Base-by-base conservation (phyloP, 2,888 invertebrate species). In the Bombylius discolor region DNA sequence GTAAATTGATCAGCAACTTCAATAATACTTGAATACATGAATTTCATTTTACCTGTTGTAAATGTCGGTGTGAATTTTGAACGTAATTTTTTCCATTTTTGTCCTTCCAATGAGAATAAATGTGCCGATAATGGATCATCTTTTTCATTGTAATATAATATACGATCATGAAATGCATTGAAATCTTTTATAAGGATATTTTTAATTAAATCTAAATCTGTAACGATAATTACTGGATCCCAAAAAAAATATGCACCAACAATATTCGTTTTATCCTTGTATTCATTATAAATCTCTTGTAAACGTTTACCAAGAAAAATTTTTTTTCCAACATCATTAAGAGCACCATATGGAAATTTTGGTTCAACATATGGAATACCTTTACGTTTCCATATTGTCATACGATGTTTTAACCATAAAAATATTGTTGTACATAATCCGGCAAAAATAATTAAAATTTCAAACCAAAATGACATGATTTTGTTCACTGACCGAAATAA, bases 1-100 rank as follows among this genome's bases (percentile, higher is more conserved):
- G 65, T 62, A 49, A 70, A 67, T 1, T 64, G 60, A 5, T 69
- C 59, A 0, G 67, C 68, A 42, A 75, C 73, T 7, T 68, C 61
- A 4, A 68, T 64, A 13, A 77, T 65, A 0, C 68, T 68, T n/a
- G 69, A 67, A 61, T 74, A 71, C 76, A 78, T 76, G 45, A 67
- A 68, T 56, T 73, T 77, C 69, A 79, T 76, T 65, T 77, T 78
- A 6, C 76, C 73, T 0, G 76, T 73, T 5, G 77, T 75, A 62
- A 79, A 79, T 0, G 77, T 75, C 1, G 78, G 75, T 4, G 76
- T 73, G 51, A 78, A 56, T 47, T 77, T 75, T 0, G 66, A 62
- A 36, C 79, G 66, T 59, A 78, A 66, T 32, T 68, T 66, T 53
- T 71, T 75, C 79, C 79, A 79, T 42, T 72, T 70, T 0, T 68